A percentile compares a stretch with the other conserved stretches of the same genome.
Conservation (phyloP, 35 echinoderm and acorn worm genomes). For the Chiridota heheva region DNA sequence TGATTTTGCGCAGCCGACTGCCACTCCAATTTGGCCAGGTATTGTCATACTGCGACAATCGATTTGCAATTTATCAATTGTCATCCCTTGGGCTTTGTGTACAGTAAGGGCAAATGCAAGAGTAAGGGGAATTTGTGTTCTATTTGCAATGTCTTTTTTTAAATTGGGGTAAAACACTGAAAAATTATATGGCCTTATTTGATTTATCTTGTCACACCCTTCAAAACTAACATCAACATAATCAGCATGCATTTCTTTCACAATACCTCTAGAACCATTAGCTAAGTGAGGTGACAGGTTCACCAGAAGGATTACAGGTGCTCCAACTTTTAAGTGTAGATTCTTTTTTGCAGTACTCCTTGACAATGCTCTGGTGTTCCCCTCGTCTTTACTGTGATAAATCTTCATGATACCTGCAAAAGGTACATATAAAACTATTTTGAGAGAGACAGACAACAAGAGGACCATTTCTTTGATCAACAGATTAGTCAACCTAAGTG, state of each 20-base stretch:
- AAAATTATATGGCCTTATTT: not conserved
- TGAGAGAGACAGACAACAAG: too few species aligned
- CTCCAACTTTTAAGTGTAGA: slow-evolving; percentile 9
- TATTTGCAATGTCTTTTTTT: not conserved
- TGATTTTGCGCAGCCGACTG: not conserved
- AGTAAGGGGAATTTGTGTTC: not conserved
- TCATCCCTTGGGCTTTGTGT: slow-evolving; percentile 10
- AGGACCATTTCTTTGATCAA: too few species aligned
- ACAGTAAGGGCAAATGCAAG: not conserved
- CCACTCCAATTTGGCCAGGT: not conserved
- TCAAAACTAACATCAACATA: not conserved
- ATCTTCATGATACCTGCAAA: not conserved
- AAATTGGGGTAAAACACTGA: not conserved
- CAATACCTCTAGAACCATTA: not conserved
- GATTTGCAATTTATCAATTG: not conserved
- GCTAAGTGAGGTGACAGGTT: not conserved
- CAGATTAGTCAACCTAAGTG: too few species aligned
- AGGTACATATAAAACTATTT: too few species aligned
- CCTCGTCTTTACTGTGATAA: not conserved
- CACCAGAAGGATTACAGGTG: not conserved
- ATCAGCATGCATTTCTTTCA: not conserved
- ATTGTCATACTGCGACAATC: not conserved
- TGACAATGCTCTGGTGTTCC: not conserved
- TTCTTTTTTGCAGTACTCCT: not conserved
- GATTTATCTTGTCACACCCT: not conserved